Conservation (phyloP, 2,113 vertebrate genomes). For the Crotalus horridus region DNA sequence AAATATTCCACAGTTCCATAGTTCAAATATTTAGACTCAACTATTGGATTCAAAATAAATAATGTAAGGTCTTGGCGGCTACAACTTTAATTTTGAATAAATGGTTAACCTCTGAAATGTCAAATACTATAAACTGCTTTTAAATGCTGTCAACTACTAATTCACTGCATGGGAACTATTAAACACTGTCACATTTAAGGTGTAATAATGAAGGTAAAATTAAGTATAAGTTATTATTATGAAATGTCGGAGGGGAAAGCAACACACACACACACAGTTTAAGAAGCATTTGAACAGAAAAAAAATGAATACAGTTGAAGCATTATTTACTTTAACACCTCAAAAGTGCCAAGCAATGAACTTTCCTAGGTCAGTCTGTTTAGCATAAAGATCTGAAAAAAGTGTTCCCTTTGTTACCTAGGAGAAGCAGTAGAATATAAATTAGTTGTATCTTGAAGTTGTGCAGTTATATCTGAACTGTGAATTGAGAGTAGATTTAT, state of each 20-base stretch:
- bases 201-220: background rate
- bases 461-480: background rate
- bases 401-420: background rate
- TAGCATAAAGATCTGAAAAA: background rate
- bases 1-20: background rate
- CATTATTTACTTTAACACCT: background rate
- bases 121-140: background rate
- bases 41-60: background rate
- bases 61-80: background rate
- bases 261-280: background rate
- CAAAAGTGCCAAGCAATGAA: background rate
- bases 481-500: background rate
- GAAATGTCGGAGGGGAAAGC: background rate
- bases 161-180: background rate
- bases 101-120: background rate
- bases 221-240: background rate
- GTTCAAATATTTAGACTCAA: background rate
- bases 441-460: background rate
- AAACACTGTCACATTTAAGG: background rate
- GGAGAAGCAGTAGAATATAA: background rate
- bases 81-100: background rate
- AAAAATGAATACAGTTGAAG: background rate
- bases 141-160: background rate
- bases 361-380: background rate
- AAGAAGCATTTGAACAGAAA: background rate